Base-by-base conservation (phyloP, 2,797 vertebrate species). In the Sebastes nivosus region DNA sequence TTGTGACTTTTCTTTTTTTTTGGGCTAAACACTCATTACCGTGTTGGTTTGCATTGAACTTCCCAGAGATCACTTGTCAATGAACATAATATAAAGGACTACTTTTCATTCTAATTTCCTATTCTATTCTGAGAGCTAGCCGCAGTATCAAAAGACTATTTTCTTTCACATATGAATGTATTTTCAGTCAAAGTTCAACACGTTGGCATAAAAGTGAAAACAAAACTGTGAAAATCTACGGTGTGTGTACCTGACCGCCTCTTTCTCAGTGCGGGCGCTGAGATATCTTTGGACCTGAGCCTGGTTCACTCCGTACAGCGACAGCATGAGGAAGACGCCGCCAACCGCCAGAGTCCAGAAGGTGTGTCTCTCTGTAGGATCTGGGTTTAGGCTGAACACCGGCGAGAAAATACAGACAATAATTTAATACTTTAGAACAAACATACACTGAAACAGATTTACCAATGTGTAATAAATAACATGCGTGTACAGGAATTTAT, bases 221-320 rank as follows among this genome's bases (percentile, higher is more conserved):
- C 11, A 20, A 32, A 29, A 29, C 18, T 6, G 2, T 54, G 29
- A 8, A 32, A 68, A 64, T 57, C 46, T 13, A 2, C 8, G 9
- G 8, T 27, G 8, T 20, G 34, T 24, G 32, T 78, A 94, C 93
- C 89, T 95, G 79, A 97, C 83, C 18, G 98, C 98, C 20, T 97
- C 95, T 75, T 74, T 96, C 91, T 99, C 97, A 0, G 97, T 95
- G 63, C 96, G 97, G 22, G 98, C 94, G 54, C 98, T 98, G 81
- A 99, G 97, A 87, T 99, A 99, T 14, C 98, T 94, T 84, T 99
- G 98, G 68, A 99, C 98, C 92, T 99, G 98, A 1, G 98, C 96
- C 93, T 99, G 98, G 93, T 99, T 99, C 81, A 98, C 97, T 1
- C 98, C 98, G 0, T 98, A 99, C 80, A 99, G 93, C 0, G 98